Percentiles rank a stretch among this genome's conserved stretches.
Conservation (phyloP, 2,888 invertebrate species). For the Acronicta leporina region DNA sequence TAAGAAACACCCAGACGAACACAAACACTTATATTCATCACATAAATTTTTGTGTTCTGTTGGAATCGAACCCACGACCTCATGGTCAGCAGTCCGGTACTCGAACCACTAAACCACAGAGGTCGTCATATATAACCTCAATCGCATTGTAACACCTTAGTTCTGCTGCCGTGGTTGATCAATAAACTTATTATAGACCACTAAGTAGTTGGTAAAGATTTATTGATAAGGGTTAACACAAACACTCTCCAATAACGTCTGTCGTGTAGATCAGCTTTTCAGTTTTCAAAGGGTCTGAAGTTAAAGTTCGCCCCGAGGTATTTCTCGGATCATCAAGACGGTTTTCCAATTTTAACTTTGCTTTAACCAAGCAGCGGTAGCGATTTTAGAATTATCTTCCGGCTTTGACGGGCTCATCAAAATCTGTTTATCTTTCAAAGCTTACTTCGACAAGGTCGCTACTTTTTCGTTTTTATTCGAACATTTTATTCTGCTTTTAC, state of each 20-base stretch:
- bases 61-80: no score
- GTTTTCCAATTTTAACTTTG: conserved; percentile 86
- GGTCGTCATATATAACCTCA: not conserved
- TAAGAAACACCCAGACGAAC: no score
- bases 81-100: no score
- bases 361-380: conserved; percentile 71
- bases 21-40: no score
- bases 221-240: conserved; percentile 77
- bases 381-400: conserved; percentile 82
- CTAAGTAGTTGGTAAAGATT: conserved; percentile 62
- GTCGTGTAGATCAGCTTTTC: conserved; percentile 79
- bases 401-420: conserved; percentile 80
- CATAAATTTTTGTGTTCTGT: no score
- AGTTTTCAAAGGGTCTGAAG: conserved; percentile 81
- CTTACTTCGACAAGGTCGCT: conserved; percentile 57
- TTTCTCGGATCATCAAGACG: conserved; percentile 83
- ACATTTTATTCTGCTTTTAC: conserved; percentile 52
- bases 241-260: conserved; percentile 76
- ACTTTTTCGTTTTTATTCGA: conserved; percentile 52
- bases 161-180: conserved; percentile 38
- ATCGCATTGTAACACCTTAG: conserved; percentile 17
- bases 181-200: conserved; percentile 58
- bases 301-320: conserved; percentile 81
- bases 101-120: no score
- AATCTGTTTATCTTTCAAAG: conserved; percentile 78